These are phyloP conservation scores for Pteruthius melanotis DNA, from an alignment of 2,113 vertebrate genomes.

Conservation along the genomic window DNA sequence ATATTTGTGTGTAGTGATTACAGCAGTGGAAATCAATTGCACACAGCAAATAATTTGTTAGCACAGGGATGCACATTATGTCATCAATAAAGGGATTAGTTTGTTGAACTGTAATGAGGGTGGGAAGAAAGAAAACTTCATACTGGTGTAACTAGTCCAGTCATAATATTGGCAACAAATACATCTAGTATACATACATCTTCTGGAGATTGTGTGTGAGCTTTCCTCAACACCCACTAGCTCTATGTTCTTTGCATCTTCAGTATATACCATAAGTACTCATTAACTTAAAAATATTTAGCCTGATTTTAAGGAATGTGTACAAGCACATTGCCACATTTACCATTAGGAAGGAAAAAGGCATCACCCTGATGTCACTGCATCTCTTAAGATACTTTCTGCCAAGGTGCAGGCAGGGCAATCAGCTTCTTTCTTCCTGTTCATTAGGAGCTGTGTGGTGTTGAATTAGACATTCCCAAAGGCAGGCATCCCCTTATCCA, in stretches of 20 bases:
- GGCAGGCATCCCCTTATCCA: neutral
- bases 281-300: neutral
- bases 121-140: constrained; percentile 24
- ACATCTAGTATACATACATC: neutral
- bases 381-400: neutral
- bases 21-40: constrained; percentile 41
- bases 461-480: neutral
- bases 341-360: neutral
- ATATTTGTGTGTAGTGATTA: constrained; percentile 13
- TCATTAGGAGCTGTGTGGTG: neutral
- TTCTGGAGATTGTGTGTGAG: neutral
- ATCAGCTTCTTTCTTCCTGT: neutral
- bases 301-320: neutral
- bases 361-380: neutral
- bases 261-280: neutral
- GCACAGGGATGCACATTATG: neutral
- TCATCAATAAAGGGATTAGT: constrained; percentile 25
- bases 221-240: neutral
- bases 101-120: constrained; percentile 26
- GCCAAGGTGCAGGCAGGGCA: neutral
- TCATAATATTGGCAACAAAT: constrained; percentile 9
- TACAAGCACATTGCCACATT: neutral
- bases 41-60: constrained; percentile 11
- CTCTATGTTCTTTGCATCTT: neutral
- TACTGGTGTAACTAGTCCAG: neutral